Evolutionary conservation across 1,140 invertebrate genomes (phyloP), one percentile per base, ranked within the genome.

Genomic region (Hirudo medicinalis): DNA sequence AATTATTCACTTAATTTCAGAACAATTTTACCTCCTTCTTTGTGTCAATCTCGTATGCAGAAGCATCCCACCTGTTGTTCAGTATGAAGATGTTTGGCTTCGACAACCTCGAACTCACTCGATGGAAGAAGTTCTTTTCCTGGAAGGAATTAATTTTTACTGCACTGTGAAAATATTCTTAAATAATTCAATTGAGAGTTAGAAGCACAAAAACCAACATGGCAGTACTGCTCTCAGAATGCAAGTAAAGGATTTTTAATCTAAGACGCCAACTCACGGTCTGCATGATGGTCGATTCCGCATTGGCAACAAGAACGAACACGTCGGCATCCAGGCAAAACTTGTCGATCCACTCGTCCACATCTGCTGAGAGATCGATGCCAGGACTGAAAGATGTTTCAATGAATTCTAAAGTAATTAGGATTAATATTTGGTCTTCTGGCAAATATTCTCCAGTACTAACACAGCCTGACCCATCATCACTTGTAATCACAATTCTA

Each of bases 81-180:
- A 99, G 81, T 79, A 99, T 95, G 79, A 99, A 99, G 78, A 99
- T 93, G 81, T 99, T 99, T 66, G 97, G 97, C 82, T 97, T 97
- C 9, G 94, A 98, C 74, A 99, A 86, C 79, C 88, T 89, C 75
- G 88, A 89, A 25, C 92, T 97, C 29, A 99, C 97, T 88, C 97
- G 97, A 80, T 97, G 94, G 83, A 99, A 99, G 83, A 99, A 99
- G 78, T 96, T 96, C 80, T 99, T 99, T 80, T 99, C 95, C 90
- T 97, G 83, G 69, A 79, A 54, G 9, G 13, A 63, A 32, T 15
- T 25, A 63, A 25, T 63, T 63, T 20, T 22, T 13, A 63, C 19
- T 22, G 13, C 43, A 49, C 9, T 5, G 13, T 2, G 5, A 49
- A 40, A 49, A 49, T 49, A 13, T 49, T 13, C 4, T 49, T 49